phyloP scores from a whole-genome alignment of 1,140 invertebrate species.

The Mylabris phalerata region DNA sequence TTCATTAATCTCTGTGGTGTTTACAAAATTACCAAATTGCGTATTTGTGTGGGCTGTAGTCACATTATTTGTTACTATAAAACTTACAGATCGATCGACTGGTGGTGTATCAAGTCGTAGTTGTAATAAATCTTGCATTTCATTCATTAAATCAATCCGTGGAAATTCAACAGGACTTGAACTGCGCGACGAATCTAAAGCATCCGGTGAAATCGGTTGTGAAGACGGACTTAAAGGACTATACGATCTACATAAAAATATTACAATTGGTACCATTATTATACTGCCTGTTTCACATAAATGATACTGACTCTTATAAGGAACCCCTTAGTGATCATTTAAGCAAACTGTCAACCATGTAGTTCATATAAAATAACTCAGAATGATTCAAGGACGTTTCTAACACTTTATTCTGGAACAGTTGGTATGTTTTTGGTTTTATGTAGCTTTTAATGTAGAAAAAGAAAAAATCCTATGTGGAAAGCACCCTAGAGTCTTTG shows the following conservation, averaged over 20 bases:
- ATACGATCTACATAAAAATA: slow-evolving; percentile 41
- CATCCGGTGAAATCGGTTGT: slow-evolving; percentile 46
- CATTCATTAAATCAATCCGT: slow-evolving; percentile 59
- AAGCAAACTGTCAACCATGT: too few species aligned
- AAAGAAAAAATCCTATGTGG: not conserved
- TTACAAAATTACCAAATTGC: too few species aligned
- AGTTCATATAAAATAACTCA: too few species aligned
- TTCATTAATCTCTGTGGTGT: too few species aligned
- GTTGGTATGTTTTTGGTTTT: too few species aligned
- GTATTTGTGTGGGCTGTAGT: too few species aligned
- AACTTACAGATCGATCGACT: slow-evolving; percentile 51
- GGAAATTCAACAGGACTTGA: slow-evolving; percentile 43
- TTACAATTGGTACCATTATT: not conserved
- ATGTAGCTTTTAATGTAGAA: not conserved
- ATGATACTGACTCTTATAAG: too few species aligned
- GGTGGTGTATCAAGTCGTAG: slow-evolving; percentile 45
- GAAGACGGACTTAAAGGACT: slow-evolving; percentile 44
- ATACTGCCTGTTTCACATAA: too few species aligned
- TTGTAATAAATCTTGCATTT: slow-evolving; percentile 56
- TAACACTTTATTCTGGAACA: too few species aligned
- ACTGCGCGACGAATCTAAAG: slow-evolving; percentile 42
- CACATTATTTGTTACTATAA: not conserved
- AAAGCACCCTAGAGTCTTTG: too few species aligned
- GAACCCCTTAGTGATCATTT: too few species aligned
- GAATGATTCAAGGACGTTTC: too few species aligned